Conservation (phyloP, 2,797 vertebrate species). For the Acanthiza pusilla region DNA sequence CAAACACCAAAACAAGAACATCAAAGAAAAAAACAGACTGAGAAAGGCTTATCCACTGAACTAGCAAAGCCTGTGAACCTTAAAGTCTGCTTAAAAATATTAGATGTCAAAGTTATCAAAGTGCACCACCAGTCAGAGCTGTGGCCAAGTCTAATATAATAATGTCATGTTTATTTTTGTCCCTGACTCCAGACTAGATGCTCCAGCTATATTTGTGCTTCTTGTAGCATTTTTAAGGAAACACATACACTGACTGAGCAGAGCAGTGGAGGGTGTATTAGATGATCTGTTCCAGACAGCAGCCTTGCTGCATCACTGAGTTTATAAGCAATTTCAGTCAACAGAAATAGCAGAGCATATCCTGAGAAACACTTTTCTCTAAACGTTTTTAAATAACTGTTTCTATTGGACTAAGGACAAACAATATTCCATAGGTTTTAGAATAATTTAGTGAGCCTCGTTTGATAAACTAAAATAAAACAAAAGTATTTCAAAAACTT, state of each 20-base stretch:
- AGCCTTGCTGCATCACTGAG: neutral
- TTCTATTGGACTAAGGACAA: neutral
- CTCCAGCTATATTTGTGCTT: slow-evolving; percentile 22
- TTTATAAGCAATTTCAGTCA: neutral
- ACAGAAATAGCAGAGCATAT: neutral
- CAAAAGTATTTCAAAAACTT: neutral
- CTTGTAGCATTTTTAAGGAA: slow-evolving; percentile 37
- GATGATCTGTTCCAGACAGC: neutral
- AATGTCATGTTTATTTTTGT: slow-evolving; percentile 52
- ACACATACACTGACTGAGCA: neutral
- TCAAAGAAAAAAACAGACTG: neutral
- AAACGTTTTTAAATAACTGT: neutral
- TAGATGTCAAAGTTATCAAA: neutral
- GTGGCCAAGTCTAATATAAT: neutral
- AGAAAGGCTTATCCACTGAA: neutral
- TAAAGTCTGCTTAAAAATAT: neutral
- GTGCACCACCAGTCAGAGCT: neutral
- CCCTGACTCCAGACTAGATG: neutral
- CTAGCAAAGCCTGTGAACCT: neutral
- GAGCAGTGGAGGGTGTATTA: neutral
- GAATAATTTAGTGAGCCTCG: neutral
- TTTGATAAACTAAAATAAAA: neutral
- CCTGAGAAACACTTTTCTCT: neutral
- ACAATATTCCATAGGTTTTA: neutral
- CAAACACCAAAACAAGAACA: neutral